Evolutionary conservation across 2,888 invertebrate species (phyloP), one percentile per base, ranked within the genome.

Genomic region (Morpho helenor): DNA sequence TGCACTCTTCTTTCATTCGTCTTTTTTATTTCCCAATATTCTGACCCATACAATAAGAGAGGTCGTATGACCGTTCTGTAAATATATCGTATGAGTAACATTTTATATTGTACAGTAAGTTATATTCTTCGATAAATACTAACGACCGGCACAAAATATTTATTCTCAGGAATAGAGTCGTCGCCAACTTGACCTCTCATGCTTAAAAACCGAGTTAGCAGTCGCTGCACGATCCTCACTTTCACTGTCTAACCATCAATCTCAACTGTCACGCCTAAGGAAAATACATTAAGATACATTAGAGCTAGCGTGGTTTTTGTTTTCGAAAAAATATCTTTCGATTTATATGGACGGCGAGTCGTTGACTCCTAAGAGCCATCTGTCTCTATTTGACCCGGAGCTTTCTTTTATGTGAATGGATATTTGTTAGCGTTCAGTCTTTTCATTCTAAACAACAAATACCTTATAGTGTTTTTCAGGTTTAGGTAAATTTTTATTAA

Each of bases 221-320:
- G 76, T 75, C 78, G 56, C 60, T 62, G 68, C 79, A 79, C 79
- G 82, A 69, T 75, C 72, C 71, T 77, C 74, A 83, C 85, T 84
- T 84, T 84, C 84, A 77, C 85, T 81, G 64, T 71, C 67, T 61
- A 71, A 71, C 75, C 75, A 83, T 83, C 77, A 82, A 80, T 84
- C 79, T 78, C 65, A 59, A 66, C 72, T 76, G 80, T 77, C 79
- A 76, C 74, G 75, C 68, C 69, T 71, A 76, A 76, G 73, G 73
- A 73, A 75, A 73, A 76, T 73, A 75, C 71, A 71, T 71, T 68
- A 68, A 63, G 68, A 67, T 69, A 65, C 66, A 66, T 70, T 74
- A 73, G 67, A 65, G 54, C 57, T 52, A 59, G 70, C 56, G 61
- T 64, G 62, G 62, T 68, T 70, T 68, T 68, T 53, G 55, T 57